These are phyloP conservation scores for Clarias laeviceps DNA, from an alignment of 2,797 vertebrate genomes.

Conservation along the genomic window DNA sequence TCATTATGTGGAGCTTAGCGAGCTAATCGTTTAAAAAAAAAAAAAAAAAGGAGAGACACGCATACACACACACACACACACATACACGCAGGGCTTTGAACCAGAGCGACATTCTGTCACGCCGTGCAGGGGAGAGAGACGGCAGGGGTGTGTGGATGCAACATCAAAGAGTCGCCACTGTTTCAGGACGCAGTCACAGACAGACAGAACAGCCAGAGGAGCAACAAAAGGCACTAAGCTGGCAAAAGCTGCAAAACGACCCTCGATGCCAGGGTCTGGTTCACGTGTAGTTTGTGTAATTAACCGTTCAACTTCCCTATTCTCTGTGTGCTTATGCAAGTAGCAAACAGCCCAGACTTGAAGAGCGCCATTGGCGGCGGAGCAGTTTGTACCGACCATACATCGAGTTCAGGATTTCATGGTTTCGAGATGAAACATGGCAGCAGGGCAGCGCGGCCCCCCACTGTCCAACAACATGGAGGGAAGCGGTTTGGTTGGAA, in stretches of 20 bases:
- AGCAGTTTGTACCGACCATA: neutral
- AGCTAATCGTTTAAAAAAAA: constrained; percentile 83
- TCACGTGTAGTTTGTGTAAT: constrained; percentile 5
- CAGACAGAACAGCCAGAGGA: constrained; percentile 27
- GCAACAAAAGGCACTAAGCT: constrained; percentile 30
- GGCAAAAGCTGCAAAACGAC: constrained; percentile 52
- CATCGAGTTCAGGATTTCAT: neutral
- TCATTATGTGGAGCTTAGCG: constrained; percentile 86
- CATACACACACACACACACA: constrained; percentile 42
- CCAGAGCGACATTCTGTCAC: constrained; percentile 85
- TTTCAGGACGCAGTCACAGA: constrained; percentile 61
- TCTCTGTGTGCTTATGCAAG: neutral
- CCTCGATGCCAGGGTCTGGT: constrained; percentile 64
- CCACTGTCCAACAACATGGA: neutral
- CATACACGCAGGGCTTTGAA: constrained; percentile 81
- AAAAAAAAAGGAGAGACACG: constrained; percentile 70
- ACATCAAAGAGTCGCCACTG: constrained; percentile 85
- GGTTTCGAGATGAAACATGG: neutral
- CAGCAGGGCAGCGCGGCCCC: neutral
- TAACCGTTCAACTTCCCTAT: constrained; percentile 13
- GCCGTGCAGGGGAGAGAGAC: constrained; percentile 66
- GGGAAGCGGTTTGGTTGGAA: neutral
- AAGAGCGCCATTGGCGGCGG: neutral
- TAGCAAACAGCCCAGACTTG: neutral
- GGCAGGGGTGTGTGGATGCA: constrained; percentile 38